These are phyloP conservation scores for Halcyon malimbica DNA, from an alignment of 2,113 vertebrate genomes.

Conservation along the genomic window DNA sequence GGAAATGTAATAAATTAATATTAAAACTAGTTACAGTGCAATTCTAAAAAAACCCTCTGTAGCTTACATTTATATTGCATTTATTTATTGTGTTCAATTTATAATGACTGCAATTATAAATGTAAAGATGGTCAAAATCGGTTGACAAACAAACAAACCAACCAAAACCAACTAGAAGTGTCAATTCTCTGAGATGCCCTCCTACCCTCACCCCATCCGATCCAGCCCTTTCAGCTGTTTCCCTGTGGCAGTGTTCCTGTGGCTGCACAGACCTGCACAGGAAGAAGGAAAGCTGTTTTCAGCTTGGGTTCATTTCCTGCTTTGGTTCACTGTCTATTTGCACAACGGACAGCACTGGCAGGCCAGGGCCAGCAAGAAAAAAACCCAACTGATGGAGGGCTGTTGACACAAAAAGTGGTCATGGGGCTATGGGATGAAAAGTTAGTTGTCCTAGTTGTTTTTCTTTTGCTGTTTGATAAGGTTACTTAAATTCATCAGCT, in stretches of 20 bases:
- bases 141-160: background rate
- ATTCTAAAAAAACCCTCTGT: background rate
- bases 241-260: background rate
- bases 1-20: slow-evolving; percentile 60
- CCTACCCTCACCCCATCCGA: background rate
- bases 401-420: background rate
- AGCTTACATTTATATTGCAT: slow-evolving; percentile 63
- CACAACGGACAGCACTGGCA: background rate
- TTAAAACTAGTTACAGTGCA: slow-evolving; percentile 20
- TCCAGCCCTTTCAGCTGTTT: background rate
- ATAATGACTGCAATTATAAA: slow-evolving; percentile 57
- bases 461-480: background rate
- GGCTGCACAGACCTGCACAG: background rate
- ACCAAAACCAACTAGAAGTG: background rate
- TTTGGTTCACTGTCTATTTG: background rate
- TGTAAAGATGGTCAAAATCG: slow-evolving; percentile 9
- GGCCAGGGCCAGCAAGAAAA: background rate
- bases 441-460: background rate
- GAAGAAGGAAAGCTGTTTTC: background rate
- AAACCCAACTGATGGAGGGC: background rate
- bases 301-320: background rate
- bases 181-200: background rate
- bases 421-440: background rate
- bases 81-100: slow-evolving; percentile 21
- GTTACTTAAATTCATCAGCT: background rate